Base-by-base conservation (phyloP, 2,113 vertebrate species). In the Mesembrinibis cayennensis region DNA sequence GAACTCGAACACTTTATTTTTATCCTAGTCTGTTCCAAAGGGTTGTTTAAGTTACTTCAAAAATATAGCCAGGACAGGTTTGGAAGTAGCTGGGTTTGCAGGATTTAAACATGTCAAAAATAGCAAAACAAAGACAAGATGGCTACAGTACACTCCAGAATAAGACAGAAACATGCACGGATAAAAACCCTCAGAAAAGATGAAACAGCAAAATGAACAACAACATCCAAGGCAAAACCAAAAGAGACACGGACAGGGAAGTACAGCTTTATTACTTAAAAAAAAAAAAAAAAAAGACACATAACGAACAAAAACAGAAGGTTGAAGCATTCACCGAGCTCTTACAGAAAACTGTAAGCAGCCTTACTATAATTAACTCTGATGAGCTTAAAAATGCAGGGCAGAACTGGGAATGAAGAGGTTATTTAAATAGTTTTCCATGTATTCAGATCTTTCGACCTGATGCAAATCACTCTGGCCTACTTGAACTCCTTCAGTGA, bases 341-440 rank as follows among this genome's bases (percentile, higher is more conserved):
- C 53, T 73, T 65, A 12, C 10, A 91, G 66, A 61, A 92, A 78
- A n/a, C 16, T 69, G 32, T n/a, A 80, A 88, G 82, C 66, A 71
- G 47, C 20, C 25, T 65, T 44, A 70, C 61, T 74, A 2, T 25
- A 87, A 89, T 95, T 88, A 91, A 87, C 52, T 63, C 38, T 50
- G 15, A 42, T 40, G 52, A 80, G 62, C 61, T 82, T 79, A 56
- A 69, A 93, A 95, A 82, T 17, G 49, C 74, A 82, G 44, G 52
- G 81, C 53, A 94, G 62, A 94, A 94, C 52, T 91, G 55, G 87
- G 76, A 96, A 95, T 1, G 0, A 70, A 58, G 59, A 89, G 69
- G 73, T 82, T 82, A 95, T 93, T 96, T 84, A 63, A 96, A 94
- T 79, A 89, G 47, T 84, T 71, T 94, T 82, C 30, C 65, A 67